Base-by-base conservation (phyloP, 2,797 vertebrate genomes). In the Kryptolebias ocellatus region DNA sequence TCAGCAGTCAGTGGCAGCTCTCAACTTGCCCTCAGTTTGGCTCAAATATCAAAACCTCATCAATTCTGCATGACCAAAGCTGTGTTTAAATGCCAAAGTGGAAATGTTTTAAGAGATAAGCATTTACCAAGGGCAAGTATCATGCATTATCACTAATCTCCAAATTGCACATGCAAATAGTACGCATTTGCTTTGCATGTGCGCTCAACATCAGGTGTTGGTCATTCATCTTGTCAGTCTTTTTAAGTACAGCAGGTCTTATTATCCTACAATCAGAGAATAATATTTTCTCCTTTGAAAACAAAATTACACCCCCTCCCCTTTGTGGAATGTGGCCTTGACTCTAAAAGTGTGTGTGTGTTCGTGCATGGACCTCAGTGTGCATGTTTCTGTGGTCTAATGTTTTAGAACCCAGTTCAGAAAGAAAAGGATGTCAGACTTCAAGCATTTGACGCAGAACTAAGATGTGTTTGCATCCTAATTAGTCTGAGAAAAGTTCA, bases 211-310 rank as follows among this genome's bases (percentile, higher is more conserved):
- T 82, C 61, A 86, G 79, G 71, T 80, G 72, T 58, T 11, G 53
- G 59, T 72, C 72, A 79, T 87, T 80, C 64, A 77, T 87, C 72
- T 81, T 75, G 53, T 79, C 74, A 70, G 54, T 56, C 67, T 83
- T 82, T 62, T 70, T 60, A 80, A 72, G 67, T 55, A 53, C 56
- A 62, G 70, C 70, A 75, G 70, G 53, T 79, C 68, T 83, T 77
- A 90, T 88, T 80, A 90, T 70, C 55, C 76, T 63, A 83, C 84
- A 89, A 87, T 89, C 81, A 87, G 59, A 86, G 70, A 81, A 57
- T 69, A 83, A 72, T 64, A 75, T 84, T 83, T 83, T 73, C 57
- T 83, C 64, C 55, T 76, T 72, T 80, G 68, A 83, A 85, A 84
- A 70, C 70, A 65, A 79, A 79, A 88, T 80, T 57, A 71, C 64